Evolutionary conservation across 2,113 vertebrate species (phyloP), one percentile per base, ranked within the genome.

Genomic region (pig (Sus scrofa)): DNA sequence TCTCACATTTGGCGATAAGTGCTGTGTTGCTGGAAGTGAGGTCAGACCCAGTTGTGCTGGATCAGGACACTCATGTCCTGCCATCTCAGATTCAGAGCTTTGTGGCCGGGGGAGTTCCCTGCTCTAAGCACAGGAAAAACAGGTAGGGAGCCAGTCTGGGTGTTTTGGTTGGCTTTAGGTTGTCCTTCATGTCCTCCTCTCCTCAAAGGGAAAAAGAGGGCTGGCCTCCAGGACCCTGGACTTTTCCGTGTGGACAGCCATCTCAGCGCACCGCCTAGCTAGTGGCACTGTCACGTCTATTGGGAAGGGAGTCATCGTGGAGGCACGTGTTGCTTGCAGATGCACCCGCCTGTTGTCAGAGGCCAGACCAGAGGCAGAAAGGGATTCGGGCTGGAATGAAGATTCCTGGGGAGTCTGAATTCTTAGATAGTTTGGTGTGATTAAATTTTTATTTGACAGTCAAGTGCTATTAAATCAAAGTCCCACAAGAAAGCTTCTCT

Each of bases 391-490:
- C 77, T 87, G 12, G 85, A 94, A 54, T 54, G 75, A 65, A 85
- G 89, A 87, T 70, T 93, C 30, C 60, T 30, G 37, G 34, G 71
- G 27, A 65, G 20, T 93, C 62, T 39, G 56, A 68, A 34, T 79
- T 92, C 73, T 93, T 82, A 70, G 18, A 30, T 37, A 30, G 11
- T 62, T 85, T 83, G 52, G 39, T 67, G 68, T 91, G 67, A 92
- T 86, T 78, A 62, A 88, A 62, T 82, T 87, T 63, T 87, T 91
- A 67, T 78, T 94, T 82, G 44, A 86, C 24, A 37, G 27, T 86
- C 50, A 89, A 54, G n/a, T 95, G 37, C n/a, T 94, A 30, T 58
- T 77, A 73, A 91, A 77, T 95, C 34, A 65, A 95, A 97, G 68
- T 78, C 16, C 39, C 24, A 26, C 27, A 92, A 37, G n/a, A 91